Evolutionary conservation across 2,888 invertebrate species (phyloP), one percentile per base, ranked within the genome.

Genomic region (Galerucella pusilla): DNA sequence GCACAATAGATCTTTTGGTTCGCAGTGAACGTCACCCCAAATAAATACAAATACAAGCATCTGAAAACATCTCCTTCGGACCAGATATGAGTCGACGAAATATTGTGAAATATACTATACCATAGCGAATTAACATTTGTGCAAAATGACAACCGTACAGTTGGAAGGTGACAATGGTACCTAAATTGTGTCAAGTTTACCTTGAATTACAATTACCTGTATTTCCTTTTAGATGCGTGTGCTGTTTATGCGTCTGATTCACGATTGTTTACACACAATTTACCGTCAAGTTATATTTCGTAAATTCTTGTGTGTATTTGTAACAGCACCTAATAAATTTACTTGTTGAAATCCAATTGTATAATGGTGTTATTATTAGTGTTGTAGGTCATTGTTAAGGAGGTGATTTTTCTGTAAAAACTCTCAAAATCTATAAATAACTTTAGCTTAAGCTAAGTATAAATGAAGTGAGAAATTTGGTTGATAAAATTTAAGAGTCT

Each of bases 171-270:
- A 68, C 57, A 54, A 68, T 20, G 42, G 20, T 68, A 28, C 25
- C 65, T 61, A 77, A 86, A 85, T 81, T 85, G 83, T 85, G 85
- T 85, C 86, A 84, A 84, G 83, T 83, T 85, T 82, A 85, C 86
- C 86, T 86, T 86, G 86, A 86, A 86, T 86, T 83, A 84, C 84
- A 86, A 86, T 85, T 83, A 85, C 85, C 84, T 83, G 83, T 84
- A 86, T 85, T 86, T 86, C 85, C 85, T 85, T 85, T 83, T 83
- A 81, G 79, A 82, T 76, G 76, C 77, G 78, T 71, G 78, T 75
- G 59, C 49, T 49, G 42, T 64, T 28, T 28, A 28, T 28, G 64
- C 64, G 64, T 77, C 67, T 79, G 77, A 79, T 78, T 79, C 79
- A 77, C 73, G 65, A 79, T 78, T 80, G 78, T 80, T 80, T 76